These are phyloP conservation scores for Vanessa tameamea DNA, from an alignment of 1,140 invertebrate genomes.

Conservation along the genomic window DNA sequence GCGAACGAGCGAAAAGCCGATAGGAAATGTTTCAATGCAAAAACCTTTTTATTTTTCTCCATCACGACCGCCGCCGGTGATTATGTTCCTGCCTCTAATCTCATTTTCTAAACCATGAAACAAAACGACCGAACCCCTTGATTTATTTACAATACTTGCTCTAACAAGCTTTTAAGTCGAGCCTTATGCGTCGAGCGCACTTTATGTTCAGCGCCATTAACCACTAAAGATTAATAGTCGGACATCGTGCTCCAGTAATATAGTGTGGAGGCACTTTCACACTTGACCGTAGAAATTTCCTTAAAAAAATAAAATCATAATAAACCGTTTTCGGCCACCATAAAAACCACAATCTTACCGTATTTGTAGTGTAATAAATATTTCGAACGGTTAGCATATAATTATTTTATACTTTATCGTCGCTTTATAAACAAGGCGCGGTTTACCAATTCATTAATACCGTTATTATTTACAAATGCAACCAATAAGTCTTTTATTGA, in stretches of 20 bases:
- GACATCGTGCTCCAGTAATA: slow-evolving; percentile 27
- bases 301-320: slow-evolving; percentile 38
- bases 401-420: slow-evolving; percentile 12
- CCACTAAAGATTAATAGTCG: slow-evolving; percentile 47
- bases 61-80: slow-evolving; percentile 61
- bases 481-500: not conserved
- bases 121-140: slow-evolving; percentile 55
- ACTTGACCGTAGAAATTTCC: slow-evolving; percentile 42
- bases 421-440: not conserved
- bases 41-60: slow-evolving; percentile 63
- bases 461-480: slow-evolving; percentile 4
- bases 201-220: slow-evolving; percentile 46
- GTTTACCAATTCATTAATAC: slow-evolving; percentile 11
- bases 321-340: slow-evolving; percentile 11
- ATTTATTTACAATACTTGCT: slow-evolving; percentile 67
- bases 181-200: slow-evolving; percentile 44
- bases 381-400: slow-evolving; percentile 36
- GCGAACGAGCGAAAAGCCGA: slow-evolving; percentile 64
- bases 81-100: slow-evolving; percentile 64
- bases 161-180: slow-evolving; percentile 54
- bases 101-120: slow-evolving; percentile 59
- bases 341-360: slow-evolving; percentile 34
- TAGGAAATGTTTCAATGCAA: slow-evolving; percentile 72
- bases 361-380: slow-evolving; percentile 35
- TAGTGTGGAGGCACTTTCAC: slow-evolving; percentile 21